phyloP scores from a whole-genome alignment of 2,888 invertebrate genomes.

The Limenitis camilla region DNA sequence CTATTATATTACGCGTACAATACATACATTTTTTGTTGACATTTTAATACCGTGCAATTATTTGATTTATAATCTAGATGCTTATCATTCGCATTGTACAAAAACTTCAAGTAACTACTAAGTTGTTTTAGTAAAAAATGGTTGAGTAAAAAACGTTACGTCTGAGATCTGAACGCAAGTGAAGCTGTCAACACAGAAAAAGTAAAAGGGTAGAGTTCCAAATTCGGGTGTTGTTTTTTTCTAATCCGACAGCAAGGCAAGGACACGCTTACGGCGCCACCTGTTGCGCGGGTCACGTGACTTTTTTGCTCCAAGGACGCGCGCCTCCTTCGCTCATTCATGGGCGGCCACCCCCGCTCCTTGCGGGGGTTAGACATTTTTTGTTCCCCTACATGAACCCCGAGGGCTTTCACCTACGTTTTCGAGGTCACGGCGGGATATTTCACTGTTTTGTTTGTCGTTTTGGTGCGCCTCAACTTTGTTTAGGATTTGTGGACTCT shows the following conservation, averaged over 20 bases:
- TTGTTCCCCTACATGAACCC: slow-evolving; percentile 70
- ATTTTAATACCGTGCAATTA: not conserved
- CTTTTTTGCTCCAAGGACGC: slow-evolving; percentile 74
- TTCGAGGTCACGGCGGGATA: slow-evolving; percentile 72
- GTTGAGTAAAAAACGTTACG: not conserved
- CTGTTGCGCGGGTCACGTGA: slow-evolving; percentile 72
- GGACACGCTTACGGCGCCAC: slow-evolving; percentile 70
- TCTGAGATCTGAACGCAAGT: slow-evolving; percentile 4
- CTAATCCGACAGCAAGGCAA: slow-evolving; percentile 58
- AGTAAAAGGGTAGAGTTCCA: slow-evolving; percentile 15
- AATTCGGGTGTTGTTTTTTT: slow-evolving; percentile 41
- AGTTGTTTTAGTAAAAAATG: not conserved
- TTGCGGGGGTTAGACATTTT: slow-evolving; percentile 66
- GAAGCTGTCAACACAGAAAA: slow-evolving; percentile 11
- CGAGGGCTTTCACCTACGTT: slow-evolving; percentile 74
- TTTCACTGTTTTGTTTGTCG: slow-evolving; percentile 61
- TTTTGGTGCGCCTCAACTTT: slow-evolving; percentile 49
- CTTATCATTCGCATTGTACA: not conserved
- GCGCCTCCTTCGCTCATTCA: slow-evolving; percentile 73
- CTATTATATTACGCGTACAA: not conserved
- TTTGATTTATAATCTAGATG: not conserved
- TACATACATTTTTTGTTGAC: not conserved
- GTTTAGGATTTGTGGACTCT: slow-evolving; percentile 35
- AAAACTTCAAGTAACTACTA: not conserved
- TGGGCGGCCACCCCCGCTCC: slow-evolving; percentile 65